phyloP scores from a whole-genome alignment of 2,888 invertebrate species.

The Heliconius erato region DNA sequence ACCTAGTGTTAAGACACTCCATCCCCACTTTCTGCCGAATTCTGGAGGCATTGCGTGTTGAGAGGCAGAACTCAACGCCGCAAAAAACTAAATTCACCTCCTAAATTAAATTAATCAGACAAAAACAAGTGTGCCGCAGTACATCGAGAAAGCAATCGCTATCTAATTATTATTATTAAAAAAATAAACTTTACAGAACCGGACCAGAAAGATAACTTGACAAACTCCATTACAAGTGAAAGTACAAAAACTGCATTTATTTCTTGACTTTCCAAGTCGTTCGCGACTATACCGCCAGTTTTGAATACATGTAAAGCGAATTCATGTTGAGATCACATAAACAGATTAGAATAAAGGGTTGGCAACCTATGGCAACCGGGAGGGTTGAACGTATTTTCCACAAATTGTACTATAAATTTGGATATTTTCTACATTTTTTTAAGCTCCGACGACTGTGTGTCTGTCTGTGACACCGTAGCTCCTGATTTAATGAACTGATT shows the following conservation, averaged over 20 bases:
- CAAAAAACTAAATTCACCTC: not conserved
- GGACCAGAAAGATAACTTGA: conserved; percentile 13
- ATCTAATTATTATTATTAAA: not conserved
- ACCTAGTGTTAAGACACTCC: too few species aligned
- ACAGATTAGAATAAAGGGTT: conserved; percentile 9
- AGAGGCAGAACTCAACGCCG: too few species aligned
- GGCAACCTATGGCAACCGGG: not conserved
- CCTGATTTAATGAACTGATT: too few species aligned
- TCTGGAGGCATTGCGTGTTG: too few species aligned
- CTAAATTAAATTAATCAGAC: not conserved
- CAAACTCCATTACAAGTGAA: conserved; percentile 24
- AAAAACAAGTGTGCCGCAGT: not conserved
- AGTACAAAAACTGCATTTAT: conserved; percentile 29
- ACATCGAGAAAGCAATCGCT: conserved; percentile 1
- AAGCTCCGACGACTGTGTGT: too few species aligned
- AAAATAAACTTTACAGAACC: conserved; percentile 19
- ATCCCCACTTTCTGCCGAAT: too few species aligned
- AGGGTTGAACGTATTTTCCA: conserved; percentile 13
- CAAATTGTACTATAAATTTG: not conserved
- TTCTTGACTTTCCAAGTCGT: conserved; percentile 20
- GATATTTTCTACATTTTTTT: not conserved
- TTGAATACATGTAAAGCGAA: not conserved
- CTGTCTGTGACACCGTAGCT: too few species aligned
- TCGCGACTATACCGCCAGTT: conserved; percentile 2
- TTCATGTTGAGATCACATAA: not conserved